Evolutionary conservation across 2,888 invertebrate species (phyloP), one percentile per base, ranked within the genome.

Genomic region (Dromius quadrimaculatus): DNA sequence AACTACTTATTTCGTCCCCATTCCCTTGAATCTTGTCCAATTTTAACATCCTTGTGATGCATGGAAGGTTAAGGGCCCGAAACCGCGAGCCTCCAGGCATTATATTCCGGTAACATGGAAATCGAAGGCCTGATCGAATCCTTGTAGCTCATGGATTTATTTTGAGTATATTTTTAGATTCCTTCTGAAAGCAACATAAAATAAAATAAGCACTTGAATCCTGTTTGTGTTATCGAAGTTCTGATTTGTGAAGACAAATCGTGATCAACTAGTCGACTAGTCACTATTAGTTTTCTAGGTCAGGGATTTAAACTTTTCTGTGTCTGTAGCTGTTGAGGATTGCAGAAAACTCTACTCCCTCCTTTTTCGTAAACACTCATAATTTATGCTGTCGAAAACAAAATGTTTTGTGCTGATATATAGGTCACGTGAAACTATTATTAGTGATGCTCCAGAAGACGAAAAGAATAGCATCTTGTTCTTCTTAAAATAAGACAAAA

Each of bases 351-450:
- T 43, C 8, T 4, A 23, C 11, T 23, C 41, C 11, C 50, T 17
- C n/a, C 22, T 36, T 43, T 34, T 64, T 64, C 64, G 64, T 50
- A 64, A 64, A 64, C 64, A 64, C 28, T 64, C 64, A 64, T 64
- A 64, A 64, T 64, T 64, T 64, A 64, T 64, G 28, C 64, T 47
- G 34, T 47, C 64, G 63, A 64, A 64, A 64, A 64, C 64, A 64
- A 64, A 47, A 50, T 64, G 36, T 64, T 64, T 50, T 64, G 47
- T 47, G 64, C 34, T 64, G 64, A 64, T 47, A 36, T 61, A 41
- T 64, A 64, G 64, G 64, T 64, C 64, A 50, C 34, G 50, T 47
- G 32, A 47, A 47, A 28, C 19, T 19, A 34, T 50, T 47, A 47
- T 64, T 64, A 64, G 45, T 64, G 22, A 64, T 47, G 64, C 64